Percentiles rank a stretch among this genome's conserved stretches.
Evolutionary conservation across 2,888 invertebrate species (phyloP).

Genomic region (Caradrina kadenii): DNA sequence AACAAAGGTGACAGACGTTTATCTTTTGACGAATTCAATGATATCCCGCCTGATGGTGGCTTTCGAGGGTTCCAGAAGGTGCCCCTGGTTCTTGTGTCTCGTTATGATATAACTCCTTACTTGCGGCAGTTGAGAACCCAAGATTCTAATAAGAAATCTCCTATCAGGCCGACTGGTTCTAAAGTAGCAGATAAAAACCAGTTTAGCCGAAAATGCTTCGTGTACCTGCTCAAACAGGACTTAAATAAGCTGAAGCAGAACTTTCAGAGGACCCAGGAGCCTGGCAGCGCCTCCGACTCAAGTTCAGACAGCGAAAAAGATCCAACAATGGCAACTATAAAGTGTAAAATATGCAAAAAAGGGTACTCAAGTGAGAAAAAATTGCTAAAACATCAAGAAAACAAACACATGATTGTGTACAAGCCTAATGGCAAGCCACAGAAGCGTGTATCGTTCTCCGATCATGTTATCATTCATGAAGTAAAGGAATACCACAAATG

Average conservation of each 20-base stretch:
- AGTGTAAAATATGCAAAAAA: constrained; percentile 83
- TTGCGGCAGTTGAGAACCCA: constrained; percentile 40
- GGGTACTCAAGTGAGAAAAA: constrained; percentile 77
- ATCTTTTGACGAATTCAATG: constrained; percentile 49
- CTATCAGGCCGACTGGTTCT: constrained; percentile 7
- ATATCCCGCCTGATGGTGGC: constrained; percentile 65
- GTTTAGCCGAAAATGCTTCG: constrained; percentile 70
- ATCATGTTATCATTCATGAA: constrained; percentile 82
- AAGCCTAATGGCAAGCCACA: constrained; percentile 70
- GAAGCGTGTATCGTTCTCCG: constrained; percentile 84
- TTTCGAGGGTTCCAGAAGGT: constrained; percentile 77
- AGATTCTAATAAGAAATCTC: constrained; percentile 5
- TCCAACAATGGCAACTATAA: constrained; percentile 65
- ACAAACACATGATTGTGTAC: constrained; percentile 81
- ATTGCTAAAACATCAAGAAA: constrained; percentile 77
- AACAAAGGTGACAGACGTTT: constrained; percentile 50
- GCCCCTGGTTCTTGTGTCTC: constrained; percentile 73
- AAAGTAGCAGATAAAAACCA: constrained; percentile 42
- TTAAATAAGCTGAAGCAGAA: constrained; percentile 68
- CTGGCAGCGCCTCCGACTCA: constrained; percentile 50
- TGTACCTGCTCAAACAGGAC: constrained; percentile 73
- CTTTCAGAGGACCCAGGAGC: constrained; percentile 13
- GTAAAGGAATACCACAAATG: constrained; percentile 83
- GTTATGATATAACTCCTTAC: constrained; percentile 76
- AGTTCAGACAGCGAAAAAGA: constrained; percentile 66